phyloP scores from a whole-genome alignment of 2,113 vertebrate genomes.

The Rhinoptilus africanus region DNA sequence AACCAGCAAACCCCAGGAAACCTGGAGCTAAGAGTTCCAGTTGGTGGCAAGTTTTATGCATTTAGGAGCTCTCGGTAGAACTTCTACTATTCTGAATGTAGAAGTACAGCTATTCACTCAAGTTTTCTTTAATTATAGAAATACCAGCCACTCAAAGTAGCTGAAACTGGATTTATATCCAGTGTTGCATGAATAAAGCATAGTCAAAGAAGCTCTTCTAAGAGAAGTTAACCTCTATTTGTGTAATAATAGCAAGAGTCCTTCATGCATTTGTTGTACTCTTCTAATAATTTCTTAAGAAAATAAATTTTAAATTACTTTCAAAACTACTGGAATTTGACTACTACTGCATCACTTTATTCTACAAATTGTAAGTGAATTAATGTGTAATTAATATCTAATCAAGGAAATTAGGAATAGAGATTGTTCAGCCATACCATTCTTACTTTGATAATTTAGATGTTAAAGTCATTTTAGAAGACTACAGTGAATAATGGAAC shows the following conservation, averaged over 20 bases:
- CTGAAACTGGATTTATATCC: neutral
- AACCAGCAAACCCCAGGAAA: neutral
- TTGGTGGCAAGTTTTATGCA: neutral
- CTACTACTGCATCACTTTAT: neutral
- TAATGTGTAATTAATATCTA: neutral
- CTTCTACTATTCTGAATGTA: neutral
- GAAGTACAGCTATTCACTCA: neutral
- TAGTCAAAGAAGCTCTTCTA: neutral
- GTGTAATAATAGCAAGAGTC: neutral
- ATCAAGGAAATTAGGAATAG: neutral
- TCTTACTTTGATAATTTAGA: neutral
- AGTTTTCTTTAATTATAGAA: neutral
- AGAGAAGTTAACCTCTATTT: neutral
- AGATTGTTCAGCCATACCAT: neutral
- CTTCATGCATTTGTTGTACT: neutral
- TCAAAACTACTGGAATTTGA: neutral
- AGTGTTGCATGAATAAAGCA: neutral
- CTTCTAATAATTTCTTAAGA: neutral
- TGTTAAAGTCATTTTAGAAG: neutral
- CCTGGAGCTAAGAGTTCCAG: neutral
- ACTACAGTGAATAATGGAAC: neutral
- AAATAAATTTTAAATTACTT: neutral
- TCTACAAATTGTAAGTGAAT: neutral
- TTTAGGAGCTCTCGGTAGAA: neutral
- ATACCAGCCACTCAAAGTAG: neutral